These are phyloP conservation scores for Dicerorhinus sumatrensis DNA, from an alignment of 2,113 vertebrate species.

Conservation along the genomic window DNA sequence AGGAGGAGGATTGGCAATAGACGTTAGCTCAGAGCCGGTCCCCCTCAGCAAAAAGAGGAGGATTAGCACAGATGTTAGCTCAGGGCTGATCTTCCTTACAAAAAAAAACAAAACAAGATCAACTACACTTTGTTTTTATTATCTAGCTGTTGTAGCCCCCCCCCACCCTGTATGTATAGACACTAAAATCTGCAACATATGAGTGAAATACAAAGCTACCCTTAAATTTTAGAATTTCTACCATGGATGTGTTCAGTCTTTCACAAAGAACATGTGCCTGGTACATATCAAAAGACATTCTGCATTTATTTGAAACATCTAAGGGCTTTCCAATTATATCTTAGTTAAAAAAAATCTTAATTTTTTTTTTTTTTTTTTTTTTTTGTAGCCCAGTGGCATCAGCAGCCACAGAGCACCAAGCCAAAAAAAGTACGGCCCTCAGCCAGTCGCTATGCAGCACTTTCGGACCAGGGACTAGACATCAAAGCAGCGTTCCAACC, in stretches of 20 bases:
- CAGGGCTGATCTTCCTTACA: no score
- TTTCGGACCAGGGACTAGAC: constrained; percentile 97
- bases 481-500: constrained; percentile 99
- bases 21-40: no score
- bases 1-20: no score
- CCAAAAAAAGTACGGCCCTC: constrained; percentile 97
- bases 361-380: background rate
- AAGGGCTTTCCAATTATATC: background rate
- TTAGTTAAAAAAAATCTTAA: background rate
- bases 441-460: constrained; percentile 96
- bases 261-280: background rate
- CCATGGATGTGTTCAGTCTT: background rate
- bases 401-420: constrained; percentile 93
- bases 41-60: no score
- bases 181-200: background rate
- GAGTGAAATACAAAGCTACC: background rate
- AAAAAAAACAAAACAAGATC: background rate
- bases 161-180: background rate
- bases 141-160: background rate
- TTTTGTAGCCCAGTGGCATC: constrained; percentile 96
- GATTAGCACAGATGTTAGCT: no score
- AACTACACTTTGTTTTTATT: background rate
- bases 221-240: background rate
- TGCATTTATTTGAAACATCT: background rate
- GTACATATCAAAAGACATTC: background rate